Base-by-base conservation (phyloP, 2,797 vertebrate genomes). In the Thalassophryne amazonica region DNA sequence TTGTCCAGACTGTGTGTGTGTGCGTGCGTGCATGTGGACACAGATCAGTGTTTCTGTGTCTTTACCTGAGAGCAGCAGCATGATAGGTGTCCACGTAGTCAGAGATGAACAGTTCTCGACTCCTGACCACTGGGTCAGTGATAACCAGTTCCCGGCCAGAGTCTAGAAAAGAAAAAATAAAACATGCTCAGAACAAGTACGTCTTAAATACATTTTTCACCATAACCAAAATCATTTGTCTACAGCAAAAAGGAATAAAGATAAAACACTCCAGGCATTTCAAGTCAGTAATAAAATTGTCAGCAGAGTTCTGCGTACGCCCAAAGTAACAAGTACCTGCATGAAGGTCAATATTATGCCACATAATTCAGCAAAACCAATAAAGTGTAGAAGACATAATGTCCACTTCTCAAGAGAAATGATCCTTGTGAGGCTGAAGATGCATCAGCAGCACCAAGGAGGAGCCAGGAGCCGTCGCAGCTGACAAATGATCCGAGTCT, bases 81-180 rank as follows among this genome's bases (percentile, higher is more conserved):
- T 99, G 97, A 78, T 98, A 99, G 1, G 97, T 99, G 85, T 99
- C 97, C 30, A 99, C 94, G 0, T 98, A 99, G 78, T 99, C 97
- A 0, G 97, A 99, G 80, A 99, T 99, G 88, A 99, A 99, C 83
- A 99, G 96, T 79, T 99, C 97, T 72, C 97, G 84, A 83, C 95
- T 99, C 89, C 96, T 94, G 83, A 99, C 95, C 42, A 99, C 95
- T 0, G 97, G 96, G 79, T 99, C 97, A 27, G 94, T 98, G 76
- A 99, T 99, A 53, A 99, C 94, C 79, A 99, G 90, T 80, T 98
- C 97, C 66, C 96, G 92, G 6, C 97, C 97, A 41, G 97, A 98
- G 71, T 99, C 97, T 99, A 87, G 5, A 45, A 50, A 27, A 45
- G 76, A 32, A 41, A 34, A 18, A 46, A 67, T 8, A 56, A 1